Evolutionary conservation across 2,888 invertebrate genomes (phyloP).

Genomic region (Parnassius smintheus): DNA sequence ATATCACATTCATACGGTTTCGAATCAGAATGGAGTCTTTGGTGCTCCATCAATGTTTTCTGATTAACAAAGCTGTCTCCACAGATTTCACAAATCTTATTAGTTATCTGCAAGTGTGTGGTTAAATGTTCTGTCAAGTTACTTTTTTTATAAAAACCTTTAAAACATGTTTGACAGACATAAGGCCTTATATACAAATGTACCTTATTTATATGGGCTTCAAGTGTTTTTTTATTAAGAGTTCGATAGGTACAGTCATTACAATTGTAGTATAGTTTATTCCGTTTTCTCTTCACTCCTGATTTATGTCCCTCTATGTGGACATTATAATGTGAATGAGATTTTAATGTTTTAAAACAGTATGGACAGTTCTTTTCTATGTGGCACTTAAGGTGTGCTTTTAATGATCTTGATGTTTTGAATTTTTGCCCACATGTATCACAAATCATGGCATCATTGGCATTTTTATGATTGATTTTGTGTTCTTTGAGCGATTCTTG

Average conservation of each 20-base stretch:
- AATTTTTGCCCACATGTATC: slow-evolving; percentile 46
- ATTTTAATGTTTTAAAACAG: slow-evolving; percentile 49
- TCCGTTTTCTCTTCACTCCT: slow-evolving; percentile 33
- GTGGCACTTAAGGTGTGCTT: slow-evolving; percentile 42
- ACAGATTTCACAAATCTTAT: slow-evolving; percentile 55
- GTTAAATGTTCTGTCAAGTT: slow-evolving; percentile 49
- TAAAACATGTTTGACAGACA: slow-evolving; percentile 48
- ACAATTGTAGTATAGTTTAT: slow-evolving; percentile 40
- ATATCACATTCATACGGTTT: slow-evolving; percentile 53
- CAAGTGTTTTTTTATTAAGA: slow-evolving; percentile 45
- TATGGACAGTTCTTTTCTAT: slow-evolving; percentile 44
- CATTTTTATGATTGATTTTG: slow-evolving; percentile 29
- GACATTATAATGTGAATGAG: slow-evolving; percentile 43
- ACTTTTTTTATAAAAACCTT: slow-evolving; percentile 57
- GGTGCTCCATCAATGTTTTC: slow-evolving; percentile 53
- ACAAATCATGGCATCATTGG: slow-evolving; percentile 39
- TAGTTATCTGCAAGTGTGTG: slow-evolving; percentile 44
- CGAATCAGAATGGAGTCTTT: slow-evolving; percentile 49
- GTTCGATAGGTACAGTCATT: slow-evolving; percentile 46
- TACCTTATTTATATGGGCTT: slow-evolving; percentile 55
- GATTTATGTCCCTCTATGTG: slow-evolving; percentile 42
- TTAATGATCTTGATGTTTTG: slow-evolving; percentile 36
- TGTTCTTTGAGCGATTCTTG: slow-evolving; percentile 34
- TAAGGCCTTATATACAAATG: slow-evolving; percentile 51
- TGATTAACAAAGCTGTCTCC: slow-evolving; percentile 50